Evolutionary conservation across 2,888 invertebrate species (phyloP).

Genomic region (Dasypolia templi): DNA sequence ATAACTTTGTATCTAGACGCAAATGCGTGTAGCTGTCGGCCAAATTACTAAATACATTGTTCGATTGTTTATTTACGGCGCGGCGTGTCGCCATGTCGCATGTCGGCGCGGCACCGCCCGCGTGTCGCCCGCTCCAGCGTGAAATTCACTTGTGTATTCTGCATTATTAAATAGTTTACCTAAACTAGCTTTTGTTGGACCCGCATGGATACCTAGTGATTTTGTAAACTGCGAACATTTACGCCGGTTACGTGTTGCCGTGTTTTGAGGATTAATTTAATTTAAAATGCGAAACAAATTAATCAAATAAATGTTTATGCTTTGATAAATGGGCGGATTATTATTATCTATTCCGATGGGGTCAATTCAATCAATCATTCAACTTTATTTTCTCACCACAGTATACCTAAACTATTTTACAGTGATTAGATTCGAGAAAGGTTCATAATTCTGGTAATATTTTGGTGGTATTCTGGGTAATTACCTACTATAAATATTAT

Average conservation of each 20-base stretch:
- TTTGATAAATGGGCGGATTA: background rate
- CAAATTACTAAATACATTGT: slow-evolving; percentile 63
- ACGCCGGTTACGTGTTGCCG: background rate
- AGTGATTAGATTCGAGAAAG: too few species aligned
- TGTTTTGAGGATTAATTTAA: slow-evolving; percentile 15
- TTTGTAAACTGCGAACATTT: slow-evolving; percentile 28
- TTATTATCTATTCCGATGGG: too few species aligned
- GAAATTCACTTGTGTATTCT: slow-evolving; percentile 56
- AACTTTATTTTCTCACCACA: too few species aligned
- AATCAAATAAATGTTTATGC: background rate
- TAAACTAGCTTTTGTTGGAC: slow-evolving; percentile 54
- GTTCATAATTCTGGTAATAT: too few species aligned
- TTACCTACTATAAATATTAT: too few species aligned
- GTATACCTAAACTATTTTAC: too few species aligned
- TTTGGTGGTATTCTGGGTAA: too few species aligned
- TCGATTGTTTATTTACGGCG: slow-evolving; percentile 56
- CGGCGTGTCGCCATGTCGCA: slow-evolving; percentile 31
- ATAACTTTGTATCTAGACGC: slow-evolving; percentile 51
- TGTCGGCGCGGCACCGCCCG: slow-evolving; percentile 27
- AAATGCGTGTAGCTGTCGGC: slow-evolving; percentile 49
- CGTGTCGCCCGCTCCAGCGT: slow-evolving; percentile 29
- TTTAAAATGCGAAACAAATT: slow-evolving; percentile 12
- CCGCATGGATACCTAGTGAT: slow-evolving; percentile 43
- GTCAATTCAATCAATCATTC: too few species aligned
- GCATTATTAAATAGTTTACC: slow-evolving; percentile 53